A percentile compares a stretch with the other conserved stretches of the same genome.
These are phyloP conservation scores for Oophaga pumilio DNA, from an alignment of 2,113 vertebrate genomes.

Conservation along the genomic window DNA sequence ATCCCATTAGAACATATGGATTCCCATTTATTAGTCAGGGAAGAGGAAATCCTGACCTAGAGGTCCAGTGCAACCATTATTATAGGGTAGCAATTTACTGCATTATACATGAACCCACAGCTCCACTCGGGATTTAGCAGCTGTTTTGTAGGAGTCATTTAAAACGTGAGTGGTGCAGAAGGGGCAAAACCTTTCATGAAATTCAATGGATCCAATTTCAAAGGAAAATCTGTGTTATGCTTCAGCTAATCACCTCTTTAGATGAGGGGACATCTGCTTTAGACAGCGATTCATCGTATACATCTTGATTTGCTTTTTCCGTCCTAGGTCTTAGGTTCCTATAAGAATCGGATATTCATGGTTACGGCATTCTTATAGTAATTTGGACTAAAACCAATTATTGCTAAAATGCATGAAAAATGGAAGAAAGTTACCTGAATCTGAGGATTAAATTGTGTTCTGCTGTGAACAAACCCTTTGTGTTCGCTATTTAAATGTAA, in stretches of 20 bases:
- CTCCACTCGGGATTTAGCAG: neutral
- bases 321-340: slow-evolving; percentile 8
- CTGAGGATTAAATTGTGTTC: neutral
- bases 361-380: neutral
- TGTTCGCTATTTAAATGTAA: too few species aligned
- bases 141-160: too few species aligned
- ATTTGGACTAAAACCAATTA: neutral
- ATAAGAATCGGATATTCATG: neutral
- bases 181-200: neutral
- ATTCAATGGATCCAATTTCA: neutral
- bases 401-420: neutral
- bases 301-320: neutral
- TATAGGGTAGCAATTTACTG: neutral
- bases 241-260: slow-evolving; percentile 39
- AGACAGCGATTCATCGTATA: slow-evolving; percentile 42
- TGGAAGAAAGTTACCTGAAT: neutral
- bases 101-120: neutral
- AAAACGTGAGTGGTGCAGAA: neutral
- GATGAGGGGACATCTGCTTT: slow-evolving; percentile 45
- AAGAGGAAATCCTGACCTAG: neutral
- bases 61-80: neutral
- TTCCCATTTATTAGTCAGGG: neutral
- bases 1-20: too few species aligned
- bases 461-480: too few species aligned
- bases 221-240: neutral